phyloP scores from a whole-genome alignment of 2,888 invertebrate genomes.

The Sylvicola fuscatus region DNA sequence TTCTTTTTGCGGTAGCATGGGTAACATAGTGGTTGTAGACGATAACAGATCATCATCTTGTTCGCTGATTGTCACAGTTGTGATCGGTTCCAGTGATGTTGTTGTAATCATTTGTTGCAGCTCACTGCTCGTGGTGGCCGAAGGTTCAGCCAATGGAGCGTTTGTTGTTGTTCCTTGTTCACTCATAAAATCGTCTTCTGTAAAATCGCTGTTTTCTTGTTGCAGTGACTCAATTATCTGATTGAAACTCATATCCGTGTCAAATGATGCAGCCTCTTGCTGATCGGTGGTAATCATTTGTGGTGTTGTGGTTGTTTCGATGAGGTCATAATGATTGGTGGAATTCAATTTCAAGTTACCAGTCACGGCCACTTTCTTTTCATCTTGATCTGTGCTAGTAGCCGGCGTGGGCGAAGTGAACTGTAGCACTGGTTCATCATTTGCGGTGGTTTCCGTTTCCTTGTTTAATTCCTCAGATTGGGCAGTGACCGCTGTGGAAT shows the following conservation, averaged over 20 bases:
- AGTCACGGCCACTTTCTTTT: neutral
- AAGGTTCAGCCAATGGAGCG: neutral
- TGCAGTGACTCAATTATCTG: constrained; percentile 3
- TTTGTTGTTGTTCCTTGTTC: constrained; percentile 2
- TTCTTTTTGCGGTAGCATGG: no score
- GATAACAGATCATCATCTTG: no score
- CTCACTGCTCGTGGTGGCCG: no score
- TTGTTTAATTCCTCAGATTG: no score
- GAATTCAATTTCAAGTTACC: neutral
- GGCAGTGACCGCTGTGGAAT: no score
- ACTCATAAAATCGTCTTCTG: neutral
- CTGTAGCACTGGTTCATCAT: neutral
- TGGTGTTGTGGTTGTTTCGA: neutral
- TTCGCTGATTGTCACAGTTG: no score
- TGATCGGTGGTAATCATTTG: neutral
- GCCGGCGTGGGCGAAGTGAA: neutral
- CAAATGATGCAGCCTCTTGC: neutral
- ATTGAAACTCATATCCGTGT: constrained; percentile 3
- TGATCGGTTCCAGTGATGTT: no score
- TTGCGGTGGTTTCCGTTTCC: no score
- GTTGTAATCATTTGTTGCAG: no score
- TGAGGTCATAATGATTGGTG: neutral
- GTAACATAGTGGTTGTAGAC: no score
- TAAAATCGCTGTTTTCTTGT: no score
- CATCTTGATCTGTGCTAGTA: neutral